Evolutionary conservation across 2,797 vertebrate species (phyloP).

Genomic region (Poeciliopsis turneri): DNA sequence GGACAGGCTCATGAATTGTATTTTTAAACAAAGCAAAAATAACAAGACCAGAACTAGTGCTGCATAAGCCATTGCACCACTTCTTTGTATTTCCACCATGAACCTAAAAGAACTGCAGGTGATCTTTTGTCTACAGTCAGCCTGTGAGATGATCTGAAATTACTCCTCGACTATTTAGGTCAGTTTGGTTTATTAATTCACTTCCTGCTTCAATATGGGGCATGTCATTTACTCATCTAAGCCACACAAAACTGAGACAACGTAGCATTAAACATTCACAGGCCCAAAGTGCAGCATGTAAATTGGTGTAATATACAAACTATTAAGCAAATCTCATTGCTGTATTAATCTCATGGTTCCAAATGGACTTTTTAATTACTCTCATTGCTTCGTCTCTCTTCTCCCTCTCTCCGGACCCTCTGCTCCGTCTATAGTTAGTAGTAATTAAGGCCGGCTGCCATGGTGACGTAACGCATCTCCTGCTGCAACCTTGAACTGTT

Average conservation of each 20-base stretch:
- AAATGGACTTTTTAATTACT: constrained; percentile 78
- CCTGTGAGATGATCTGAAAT: not conserved
- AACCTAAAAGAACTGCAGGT: not conserved
- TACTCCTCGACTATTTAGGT: not conserved
- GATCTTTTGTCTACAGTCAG: not conserved
- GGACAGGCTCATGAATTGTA: not conserved
- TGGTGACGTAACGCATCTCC: constrained; percentile 68
- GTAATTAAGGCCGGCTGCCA: constrained; percentile 77
- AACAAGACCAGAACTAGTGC: not conserved
- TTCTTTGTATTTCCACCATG: not conserved
- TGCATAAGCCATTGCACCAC: not conserved
- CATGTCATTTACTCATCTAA: not conserved
- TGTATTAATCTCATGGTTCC: constrained; percentile 59
- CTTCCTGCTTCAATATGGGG: not conserved
- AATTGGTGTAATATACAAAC: constrained; percentile 25
- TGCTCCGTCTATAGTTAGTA: constrained; percentile 71
- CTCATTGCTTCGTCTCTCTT: constrained; percentile 54
- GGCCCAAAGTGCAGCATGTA: constrained; percentile 4
- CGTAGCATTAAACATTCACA: constrained; percentile 14
- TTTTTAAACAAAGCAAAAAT: not conserved
- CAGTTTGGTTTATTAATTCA: not conserved
- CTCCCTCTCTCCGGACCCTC: constrained; percentile 39
- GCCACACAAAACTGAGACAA: not conserved
- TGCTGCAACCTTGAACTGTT: constrained; percentile 59
- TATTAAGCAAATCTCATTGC: constrained; percentile 15